Evolutionary conservation across 92 coral and sea anemone genomes (phyloP), one percentile per base, ranked within the genome.

Genomic region (Phenganax stokvisi): DNA sequence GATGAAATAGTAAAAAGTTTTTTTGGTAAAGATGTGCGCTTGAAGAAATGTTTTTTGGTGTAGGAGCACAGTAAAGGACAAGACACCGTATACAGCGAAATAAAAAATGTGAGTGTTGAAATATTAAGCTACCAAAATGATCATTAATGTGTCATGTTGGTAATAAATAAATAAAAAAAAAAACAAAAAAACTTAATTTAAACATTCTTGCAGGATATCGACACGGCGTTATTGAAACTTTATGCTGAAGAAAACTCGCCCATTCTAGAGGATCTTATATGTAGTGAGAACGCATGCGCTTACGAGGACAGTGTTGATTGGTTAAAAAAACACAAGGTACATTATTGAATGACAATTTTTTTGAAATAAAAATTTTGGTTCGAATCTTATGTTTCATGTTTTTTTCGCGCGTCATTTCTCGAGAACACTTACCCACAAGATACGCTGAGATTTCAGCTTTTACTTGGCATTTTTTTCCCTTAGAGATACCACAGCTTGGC

Each of bases 401-500:
- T 20, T 29, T 71, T 71, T 37, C 47, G 47, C 5, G 5, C 47
- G 47, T 37, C 5, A 5, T 37, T 13, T 61, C 3, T 61, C 28
- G 72, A 27, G 31, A 66, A 20, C 20, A 66, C 72, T 5, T 66
- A 61, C 67, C 67, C 9, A 3, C 44, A 66, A 25, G 20, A 37
- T 30, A 28, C 51, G 5, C 0, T 47, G 9, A 67, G 17, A 77
- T 20, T 60, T 59, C 56, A 58, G 44, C 20, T 64, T 52, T 64
- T 54, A 44, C 62, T 27, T 57, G 47, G 47, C 47, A 5, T 37
- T 37, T 37, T 37, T 37, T 37, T 37, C 47, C 47, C 47, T 27
- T 54, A 93, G 97, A 70, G 97, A 66, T 88, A 86, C 81, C 97
- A 93, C 65, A 89, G 92, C 6, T 55, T 89, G 89, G 97, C 96